Percentiles rank a stretch among this genome's conserved stretches.
Evolutionary conservation across 1,140 invertebrate genomes (phyloP).

Genomic region (Periplaneta americana): DNA sequence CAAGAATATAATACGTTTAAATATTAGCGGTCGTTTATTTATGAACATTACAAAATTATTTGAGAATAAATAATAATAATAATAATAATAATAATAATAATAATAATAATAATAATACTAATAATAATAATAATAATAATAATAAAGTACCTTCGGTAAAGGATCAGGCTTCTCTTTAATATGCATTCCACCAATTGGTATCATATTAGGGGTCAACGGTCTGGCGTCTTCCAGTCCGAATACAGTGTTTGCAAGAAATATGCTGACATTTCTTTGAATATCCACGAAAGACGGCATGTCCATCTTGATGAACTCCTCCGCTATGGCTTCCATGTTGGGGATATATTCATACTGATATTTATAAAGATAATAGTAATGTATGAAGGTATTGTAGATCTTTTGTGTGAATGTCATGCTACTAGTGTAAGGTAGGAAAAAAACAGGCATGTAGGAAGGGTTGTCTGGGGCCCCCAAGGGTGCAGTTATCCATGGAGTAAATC

Average conservation of each 20-base stretch:
- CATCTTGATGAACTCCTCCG: slow-evolving; percentile 46
- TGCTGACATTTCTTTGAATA: slow-evolving; percentile 48
- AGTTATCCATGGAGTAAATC: neutral
- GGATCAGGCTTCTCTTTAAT: slow-evolving; percentile 40
- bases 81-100: too few species aligned
- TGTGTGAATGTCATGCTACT: slow-evolving; percentile 45
- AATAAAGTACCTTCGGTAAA: slow-evolving; percentile 41
- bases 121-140: too few species aligned
- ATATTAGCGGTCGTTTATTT: too few species aligned
- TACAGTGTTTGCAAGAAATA: slow-evolving; percentile 60
- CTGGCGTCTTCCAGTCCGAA: slow-evolving; percentile 49
- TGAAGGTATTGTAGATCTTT: slow-evolving; percentile 39
- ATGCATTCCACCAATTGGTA: slow-evolving; percentile 63
- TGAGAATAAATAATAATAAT: too few species aligned
- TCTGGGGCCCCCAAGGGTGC: slow-evolving; percentile 43
- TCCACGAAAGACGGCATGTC: slow-evolving; percentile 51
- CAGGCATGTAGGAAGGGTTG: slow-evolving; percentile 49
- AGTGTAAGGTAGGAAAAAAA: slow-evolving; percentile 45
- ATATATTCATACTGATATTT: slow-evolving; percentile 36
- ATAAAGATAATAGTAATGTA: slow-evolving; percentile 32
- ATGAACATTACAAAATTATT: too few species aligned
- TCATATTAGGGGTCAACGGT: slow-evolving; percentile 50
- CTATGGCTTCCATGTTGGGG: slow-evolving; percentile 14
- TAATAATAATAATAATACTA: too few species aligned
- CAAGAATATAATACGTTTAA: too few species aligned